phyloP scores from a whole-genome alignment of 2,797 vertebrate species.

The Apogon hyalosoma region DNA sequence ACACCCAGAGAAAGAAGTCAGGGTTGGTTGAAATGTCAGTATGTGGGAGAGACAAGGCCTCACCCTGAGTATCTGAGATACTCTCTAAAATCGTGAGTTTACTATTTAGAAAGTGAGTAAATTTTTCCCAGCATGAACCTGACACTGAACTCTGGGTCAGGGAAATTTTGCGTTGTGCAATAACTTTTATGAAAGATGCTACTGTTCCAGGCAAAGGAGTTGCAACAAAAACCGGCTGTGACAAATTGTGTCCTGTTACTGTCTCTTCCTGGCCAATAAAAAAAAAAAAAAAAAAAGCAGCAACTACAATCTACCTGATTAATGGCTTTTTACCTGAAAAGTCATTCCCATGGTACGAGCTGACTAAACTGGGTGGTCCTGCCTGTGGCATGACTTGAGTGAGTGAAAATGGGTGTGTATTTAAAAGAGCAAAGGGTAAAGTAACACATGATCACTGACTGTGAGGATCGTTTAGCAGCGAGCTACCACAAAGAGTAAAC shows the following conservation, averaged over 20 bases:
- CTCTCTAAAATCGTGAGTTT: no score
- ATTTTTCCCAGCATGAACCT: not conserved
- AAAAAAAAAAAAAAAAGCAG: not conserved
- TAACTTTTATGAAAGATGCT: not conserved
- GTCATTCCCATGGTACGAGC: not conserved
- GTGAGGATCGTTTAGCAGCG: not conserved
- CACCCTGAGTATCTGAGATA: no score
- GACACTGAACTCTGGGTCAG: not conserved
- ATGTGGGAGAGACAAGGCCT: not conserved
- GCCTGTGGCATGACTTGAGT: not conserved
- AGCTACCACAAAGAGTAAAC: not conserved
- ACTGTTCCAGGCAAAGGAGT: not conserved
- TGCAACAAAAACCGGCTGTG: not conserved
- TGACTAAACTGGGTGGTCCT: not conserved
- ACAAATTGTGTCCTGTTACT: not conserved
- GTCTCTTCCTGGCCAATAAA: not conserved
- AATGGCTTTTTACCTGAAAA: not conserved
- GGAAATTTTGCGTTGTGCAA: not conserved
- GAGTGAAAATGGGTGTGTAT: slow-evolving; percentile 1
- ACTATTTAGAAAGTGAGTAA: not conserved
- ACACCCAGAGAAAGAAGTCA: slow-evolving; percentile 31
- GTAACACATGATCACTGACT: not conserved
- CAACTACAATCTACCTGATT: not conserved
- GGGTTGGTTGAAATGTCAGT: not conserved
- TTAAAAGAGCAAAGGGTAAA: slow-evolving; percentile 5